Evolutionary conservation across 2,888 invertebrate species (phyloP).

Genomic region (Lissocephala sabroskyi): DNA sequence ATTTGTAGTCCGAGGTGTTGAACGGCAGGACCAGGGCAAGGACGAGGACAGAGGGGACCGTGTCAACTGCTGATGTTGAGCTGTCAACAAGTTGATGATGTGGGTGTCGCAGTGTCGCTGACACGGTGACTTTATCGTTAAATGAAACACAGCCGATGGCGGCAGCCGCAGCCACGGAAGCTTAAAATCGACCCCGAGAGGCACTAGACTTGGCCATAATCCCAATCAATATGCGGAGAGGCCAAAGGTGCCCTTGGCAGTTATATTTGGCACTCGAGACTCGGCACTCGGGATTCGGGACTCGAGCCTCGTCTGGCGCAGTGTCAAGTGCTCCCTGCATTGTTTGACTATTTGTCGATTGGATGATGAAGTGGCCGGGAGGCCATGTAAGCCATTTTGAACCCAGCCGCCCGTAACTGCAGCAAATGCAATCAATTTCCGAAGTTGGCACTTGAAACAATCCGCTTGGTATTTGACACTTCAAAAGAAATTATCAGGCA

Average conservation of each 20-base stretch:
- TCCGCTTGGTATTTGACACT: no score
- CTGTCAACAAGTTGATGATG: slow-evolving; percentile 60
- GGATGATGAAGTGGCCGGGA: slow-evolving; percentile 27
- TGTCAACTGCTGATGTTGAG: slow-evolving; percentile 20
- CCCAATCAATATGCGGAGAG: slow-evolving; percentile 46
- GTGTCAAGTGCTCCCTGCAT: slow-evolving; percentile 15
- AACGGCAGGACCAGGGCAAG: not conserved
- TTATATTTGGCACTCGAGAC: no score
- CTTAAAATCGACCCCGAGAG: no score
- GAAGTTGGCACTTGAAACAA: slow-evolving; percentile 48
- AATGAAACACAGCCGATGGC: no score
- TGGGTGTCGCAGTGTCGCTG: slow-evolving; percentile 30
- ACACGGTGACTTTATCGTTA: slow-evolving; percentile 26
- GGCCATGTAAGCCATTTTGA: slow-evolving; percentile 42
- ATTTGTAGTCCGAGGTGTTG: no score
- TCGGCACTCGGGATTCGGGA: no score
- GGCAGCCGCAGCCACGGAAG: no score
- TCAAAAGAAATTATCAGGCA: no score
- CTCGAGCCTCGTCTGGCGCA: not conserved
- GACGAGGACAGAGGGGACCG: not conserved
- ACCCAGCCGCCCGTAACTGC: slow-evolving; percentile 21
- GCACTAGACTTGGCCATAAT: not conserved
- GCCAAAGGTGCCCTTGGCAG: not conserved
- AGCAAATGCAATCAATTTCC: slow-evolving; percentile 53
- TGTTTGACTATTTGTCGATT: slow-evolving; percentile 52